Conservation (phyloP, 2,797 vertebrate species). For the Sus cebifrons region DNA sequence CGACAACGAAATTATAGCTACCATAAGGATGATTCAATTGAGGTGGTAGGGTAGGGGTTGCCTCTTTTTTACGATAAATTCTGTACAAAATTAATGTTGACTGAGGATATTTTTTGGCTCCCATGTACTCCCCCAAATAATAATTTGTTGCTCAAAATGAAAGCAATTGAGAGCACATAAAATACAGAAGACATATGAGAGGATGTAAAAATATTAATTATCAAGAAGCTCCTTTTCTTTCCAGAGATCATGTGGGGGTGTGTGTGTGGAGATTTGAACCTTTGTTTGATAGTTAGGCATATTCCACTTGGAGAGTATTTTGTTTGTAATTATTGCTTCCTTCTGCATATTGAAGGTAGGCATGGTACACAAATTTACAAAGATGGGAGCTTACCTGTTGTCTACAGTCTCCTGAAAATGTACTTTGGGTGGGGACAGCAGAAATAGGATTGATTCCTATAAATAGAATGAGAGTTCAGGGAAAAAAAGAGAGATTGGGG, state of each 20-base stretch:
- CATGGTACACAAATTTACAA: not conserved
- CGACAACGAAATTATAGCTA: not conserved
- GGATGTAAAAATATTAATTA: not conserved
- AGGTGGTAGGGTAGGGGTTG: not conserved
- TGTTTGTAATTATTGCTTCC: not conserved
- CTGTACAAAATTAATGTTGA: not conserved
- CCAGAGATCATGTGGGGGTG: not conserved
- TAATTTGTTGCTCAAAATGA: not conserved
- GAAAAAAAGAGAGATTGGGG: not conserved
- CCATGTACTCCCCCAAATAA: not conserved
- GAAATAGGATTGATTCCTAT: not conserved
- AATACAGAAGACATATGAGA: not conserved
- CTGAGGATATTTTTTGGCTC: not conserved
- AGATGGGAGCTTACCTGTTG: not conserved
- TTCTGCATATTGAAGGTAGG: not conserved
- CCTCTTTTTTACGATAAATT: not conserved
- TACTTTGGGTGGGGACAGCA: not conserved
- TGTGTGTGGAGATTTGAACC: not conserved
- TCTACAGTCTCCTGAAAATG: not conserved
- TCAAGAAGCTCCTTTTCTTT: not conserved
- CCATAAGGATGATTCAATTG: not conserved
- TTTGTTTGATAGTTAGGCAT: not conserved
- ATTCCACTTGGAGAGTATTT: not conserved
- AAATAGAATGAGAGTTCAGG: not conserved
- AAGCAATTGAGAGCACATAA: not conserved